Evolutionary conservation across 2,113 vertebrate species (phyloP), one percentile per base, ranked within the genome.

Genomic region (Tor tambroides): DNA sequence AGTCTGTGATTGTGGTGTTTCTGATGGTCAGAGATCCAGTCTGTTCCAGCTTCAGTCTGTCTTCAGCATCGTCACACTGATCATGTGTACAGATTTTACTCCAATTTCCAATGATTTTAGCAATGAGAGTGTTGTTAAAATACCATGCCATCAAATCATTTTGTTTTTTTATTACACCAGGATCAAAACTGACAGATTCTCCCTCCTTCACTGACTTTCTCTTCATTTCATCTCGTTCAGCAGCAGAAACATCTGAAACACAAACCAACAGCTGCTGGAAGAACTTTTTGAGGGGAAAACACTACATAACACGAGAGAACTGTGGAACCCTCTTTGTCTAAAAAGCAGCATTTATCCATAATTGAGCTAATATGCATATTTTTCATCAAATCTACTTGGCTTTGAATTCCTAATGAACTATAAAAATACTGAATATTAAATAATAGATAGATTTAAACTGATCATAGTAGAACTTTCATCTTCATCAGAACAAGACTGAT

Each of bases 41-140:
- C 43, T 46, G 43, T 12, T 46, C 11, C 2, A 51, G 14, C 49
- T 12, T 12, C 43, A 46, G 1, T 43, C 38, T 41, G 6, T 6
- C 7, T 0, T 41, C 38, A 41, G 38, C 1, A 8, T 8, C 38
- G 6, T 41, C 38, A 41, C 38, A 41, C 38, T 41, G 6, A 41
- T 1, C 38, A 6, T 41, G 0, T 43, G 41, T 10, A 9, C 41
- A 43, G 41, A 3, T 46, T 3, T 46, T 46, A 43, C 2, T 46
- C 0, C 3, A 11, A 12, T 46, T 3, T 46, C 3, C 3, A 3
- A 0, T 46, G 43, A 12, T 46, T 46, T 46, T 3, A 12, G 43
- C 11, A 0, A 12, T 46, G 43, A 12, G 10, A 12, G 0, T 1
- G 0, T 46, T 3, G 2, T 12, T 46, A 12, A 46, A 12, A 46